Evolutionary conservation across 1,140 invertebrate species (phyloP).

Genomic region (Pseudobourletiella spinata): DNA sequence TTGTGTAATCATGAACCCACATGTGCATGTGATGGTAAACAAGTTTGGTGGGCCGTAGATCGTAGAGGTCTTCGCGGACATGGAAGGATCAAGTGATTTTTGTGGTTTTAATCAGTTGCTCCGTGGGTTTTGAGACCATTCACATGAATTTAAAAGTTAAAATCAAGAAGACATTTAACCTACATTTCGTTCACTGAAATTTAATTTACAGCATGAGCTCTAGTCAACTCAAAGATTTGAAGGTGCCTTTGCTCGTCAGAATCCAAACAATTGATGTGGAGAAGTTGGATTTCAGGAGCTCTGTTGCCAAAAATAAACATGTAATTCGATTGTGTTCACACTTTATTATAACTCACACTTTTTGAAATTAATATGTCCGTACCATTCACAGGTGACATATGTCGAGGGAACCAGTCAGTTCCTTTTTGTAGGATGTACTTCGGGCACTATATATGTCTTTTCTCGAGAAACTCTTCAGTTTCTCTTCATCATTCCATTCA

Average conservation of each 20-base stretch:
- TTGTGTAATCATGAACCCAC: too few species aligned
- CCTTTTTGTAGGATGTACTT: constrained; percentile 26
- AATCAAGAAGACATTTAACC: not conserved
- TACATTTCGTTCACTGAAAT: too few species aligned
- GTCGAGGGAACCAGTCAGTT: constrained; percentile 29
- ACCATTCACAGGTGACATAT: constrained; percentile 35
- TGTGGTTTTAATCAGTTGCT: too few species aligned
- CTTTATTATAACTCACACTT: too few species aligned
- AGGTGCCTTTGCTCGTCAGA: constrained; percentile 19
- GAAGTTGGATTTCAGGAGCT: constrained; percentile 25
- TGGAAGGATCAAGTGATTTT: too few species aligned
- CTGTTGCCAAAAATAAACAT: constrained; percentile 1
- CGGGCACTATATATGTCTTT: constrained; percentile 29
- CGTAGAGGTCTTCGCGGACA: too few species aligned
- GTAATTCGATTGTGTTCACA: constrained; percentile 7
- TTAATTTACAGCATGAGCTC: not conserved
- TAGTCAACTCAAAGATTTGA: not conserved
- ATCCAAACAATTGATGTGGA: constrained; percentile 29
- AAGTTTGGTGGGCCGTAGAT: too few species aligned
- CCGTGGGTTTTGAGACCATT: too few species aligned
- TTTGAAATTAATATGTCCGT: too few species aligned
- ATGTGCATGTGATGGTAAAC: too few species aligned
- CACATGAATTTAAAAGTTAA: too few species aligned
- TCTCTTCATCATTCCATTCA: constrained; percentile 32
- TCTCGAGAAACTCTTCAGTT: constrained; percentile 25